These are phyloP conservation scores for Drosophila willistoni DNA, from an alignment of 1,140 invertebrate species.

Conservation along the genomic window DNA sequence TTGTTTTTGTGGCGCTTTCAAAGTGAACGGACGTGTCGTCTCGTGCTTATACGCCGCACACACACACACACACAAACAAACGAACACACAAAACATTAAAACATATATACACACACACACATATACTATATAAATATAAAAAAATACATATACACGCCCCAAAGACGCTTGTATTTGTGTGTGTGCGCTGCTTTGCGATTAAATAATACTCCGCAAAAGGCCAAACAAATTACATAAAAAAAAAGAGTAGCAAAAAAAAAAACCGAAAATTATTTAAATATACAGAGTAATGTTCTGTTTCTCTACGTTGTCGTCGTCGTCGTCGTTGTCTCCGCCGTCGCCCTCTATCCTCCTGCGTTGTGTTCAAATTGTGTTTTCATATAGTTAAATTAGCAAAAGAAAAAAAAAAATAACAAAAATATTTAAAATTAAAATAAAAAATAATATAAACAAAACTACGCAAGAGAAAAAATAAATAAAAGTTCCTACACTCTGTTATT, in stretches of 20 bases:
- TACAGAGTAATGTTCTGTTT: constrained; percentile 32
- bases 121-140: constrained; percentile 22
- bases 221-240: constrained; percentile 67
- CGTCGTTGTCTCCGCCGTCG: background rate
- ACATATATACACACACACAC: constrained; percentile 32
- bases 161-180: constrained; percentile 38
- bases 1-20: constrained; percentile 74
- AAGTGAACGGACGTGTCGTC: constrained; percentile 66
- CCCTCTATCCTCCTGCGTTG: constrained; percentile 34
- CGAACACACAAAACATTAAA: constrained; percentile 26
- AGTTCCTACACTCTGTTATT: constrained; percentile 55
- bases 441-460: background rate
- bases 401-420: constrained; percentile 11
- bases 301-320: constrained; percentile 16
- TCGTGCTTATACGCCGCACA: constrained; percentile 47
- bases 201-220: constrained; percentile 79
- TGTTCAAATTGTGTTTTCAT: constrained; percentile 62
- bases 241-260: constrained; percentile 44
- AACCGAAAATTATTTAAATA: constrained; percentile 18
- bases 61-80: constrained; percentile 25
- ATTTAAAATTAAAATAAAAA: background rate
- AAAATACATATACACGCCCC: constrained; percentile 31
- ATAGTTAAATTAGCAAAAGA: constrained; percentile 49
- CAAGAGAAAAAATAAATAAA: constrained; percentile 14
- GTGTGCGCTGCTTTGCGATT: constrained; percentile 57